Conservation (phyloP, 2,113 vertebrate genomes). For the Callospermophilus lateralis region DNA sequence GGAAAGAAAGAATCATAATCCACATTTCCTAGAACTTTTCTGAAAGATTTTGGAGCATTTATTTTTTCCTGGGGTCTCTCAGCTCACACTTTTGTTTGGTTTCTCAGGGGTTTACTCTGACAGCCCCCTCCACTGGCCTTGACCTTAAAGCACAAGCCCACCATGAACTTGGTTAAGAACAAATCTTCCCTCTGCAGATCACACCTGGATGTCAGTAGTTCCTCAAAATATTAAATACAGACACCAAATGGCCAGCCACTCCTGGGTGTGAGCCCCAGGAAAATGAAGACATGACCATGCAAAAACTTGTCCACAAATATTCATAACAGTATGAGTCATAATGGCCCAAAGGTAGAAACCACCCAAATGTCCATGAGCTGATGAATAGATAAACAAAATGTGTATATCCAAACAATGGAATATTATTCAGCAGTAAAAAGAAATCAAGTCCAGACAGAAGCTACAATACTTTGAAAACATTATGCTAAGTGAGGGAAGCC, state of each 20-base stretch:
- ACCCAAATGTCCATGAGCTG: not conserved
- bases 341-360: not conserved
- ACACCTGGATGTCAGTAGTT: accelerated
- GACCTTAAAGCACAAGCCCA: not conserved
- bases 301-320: not conserved
- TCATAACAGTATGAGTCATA: not conserved
- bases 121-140: not conserved
- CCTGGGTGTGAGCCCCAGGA: not conserved
- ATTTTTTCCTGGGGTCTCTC: not conserved
- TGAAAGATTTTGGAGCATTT: not conserved
- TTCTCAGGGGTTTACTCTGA: not conserved
- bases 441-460: not conserved
- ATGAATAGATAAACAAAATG: not conserved
- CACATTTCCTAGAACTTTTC: not conserved
- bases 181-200: not conserved
- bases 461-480: not conserved
- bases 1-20: not conserved
- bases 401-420: not conserved
- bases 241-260: not conserved
- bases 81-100: not conserved
- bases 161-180: not conserved
- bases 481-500: not conserved
- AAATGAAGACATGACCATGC: not conserved
- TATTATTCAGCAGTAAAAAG: not conserved
- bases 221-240: not conserved